A percentile compares a stretch with the other conserved stretches of the same genome.
Evolutionary conservation across 2,888 invertebrate genomes (phyloP).

Genomic region (Eustalomyia histrio): DNA sequence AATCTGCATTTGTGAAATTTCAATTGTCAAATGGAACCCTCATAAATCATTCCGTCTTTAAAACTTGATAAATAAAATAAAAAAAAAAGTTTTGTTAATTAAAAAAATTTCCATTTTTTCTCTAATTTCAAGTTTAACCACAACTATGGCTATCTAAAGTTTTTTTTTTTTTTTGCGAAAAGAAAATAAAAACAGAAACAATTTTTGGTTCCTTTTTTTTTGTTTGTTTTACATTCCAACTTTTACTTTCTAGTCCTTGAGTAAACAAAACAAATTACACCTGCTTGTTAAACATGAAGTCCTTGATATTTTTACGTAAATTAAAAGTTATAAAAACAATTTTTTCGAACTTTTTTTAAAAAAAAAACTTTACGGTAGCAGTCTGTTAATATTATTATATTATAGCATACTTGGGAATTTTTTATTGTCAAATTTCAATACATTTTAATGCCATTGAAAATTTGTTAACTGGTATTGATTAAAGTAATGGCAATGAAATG

Average conservation of each 20-base stretch:
- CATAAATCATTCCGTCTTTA: not conserved
- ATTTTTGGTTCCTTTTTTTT: constrained; percentile 15
- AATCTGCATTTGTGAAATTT: too few relatives aligned
- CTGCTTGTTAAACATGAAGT: constrained; percentile 57
- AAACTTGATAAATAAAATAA: not conserved
- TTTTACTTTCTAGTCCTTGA: constrained; percentile 53
- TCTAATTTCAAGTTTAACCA: constrained; percentile 49
- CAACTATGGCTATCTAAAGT: constrained; percentile 36
- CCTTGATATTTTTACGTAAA: constrained; percentile 49
- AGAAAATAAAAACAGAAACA: not conserved
- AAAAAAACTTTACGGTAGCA: constrained; percentile 35
- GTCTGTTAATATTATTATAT: constrained; percentile 42
- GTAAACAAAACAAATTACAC: constrained; percentile 61
- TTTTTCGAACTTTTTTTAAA: constrained; percentile 20
- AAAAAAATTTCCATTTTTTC: constrained; percentile 2
- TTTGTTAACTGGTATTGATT: too few relatives aligned
- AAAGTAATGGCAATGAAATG: too few relatives aligned
- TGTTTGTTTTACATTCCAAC: constrained; percentile 23
- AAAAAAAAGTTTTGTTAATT: not conserved
- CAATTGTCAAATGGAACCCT: not conserved
- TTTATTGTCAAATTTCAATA: too few relatives aligned
- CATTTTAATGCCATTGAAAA: too few relatives aligned
- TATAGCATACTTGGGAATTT: not conserved
- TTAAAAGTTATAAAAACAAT: constrained; percentile 46
- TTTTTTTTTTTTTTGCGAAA: too few relatives aligned